Evolutionary conservation across 2,888 invertebrate genomes (phyloP).

Genomic region (Hirudinaria manillensis): DNA sequence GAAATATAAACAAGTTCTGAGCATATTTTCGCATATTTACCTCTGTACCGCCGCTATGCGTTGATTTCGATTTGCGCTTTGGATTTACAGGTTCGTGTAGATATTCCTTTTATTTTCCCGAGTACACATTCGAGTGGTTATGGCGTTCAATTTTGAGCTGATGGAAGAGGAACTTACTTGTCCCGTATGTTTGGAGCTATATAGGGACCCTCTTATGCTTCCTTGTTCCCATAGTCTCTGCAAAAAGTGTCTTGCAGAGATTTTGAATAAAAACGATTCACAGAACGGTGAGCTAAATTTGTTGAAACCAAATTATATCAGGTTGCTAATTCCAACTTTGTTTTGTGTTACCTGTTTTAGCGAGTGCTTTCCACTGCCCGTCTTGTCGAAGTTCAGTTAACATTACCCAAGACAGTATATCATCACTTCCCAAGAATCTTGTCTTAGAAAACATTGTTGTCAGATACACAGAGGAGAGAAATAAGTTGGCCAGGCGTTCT

Average conservation of each 20-base stretch:
- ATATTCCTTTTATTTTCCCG: too few relatives aligned
- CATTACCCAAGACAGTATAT: slow-evolving; percentile 42
- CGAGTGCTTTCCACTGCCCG: slow-evolving; percentile 43
- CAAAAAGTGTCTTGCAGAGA: slow-evolving; percentile 49
- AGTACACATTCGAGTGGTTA: not conserved
- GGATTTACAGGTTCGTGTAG: too few relatives aligned
- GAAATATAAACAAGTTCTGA: too few relatives aligned
- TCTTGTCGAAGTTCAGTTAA: slow-evolving; percentile 45
- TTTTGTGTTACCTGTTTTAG: not conserved
- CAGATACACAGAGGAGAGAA: slow-evolving; percentile 48
- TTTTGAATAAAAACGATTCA: slow-evolving; percentile 41
- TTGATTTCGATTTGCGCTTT: too few relatives aligned
- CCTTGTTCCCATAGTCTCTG: slow-evolving; percentile 51
- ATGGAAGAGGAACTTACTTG: slow-evolving; percentile 52
- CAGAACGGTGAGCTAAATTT: not conserved
- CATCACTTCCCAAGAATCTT: slow-evolving; percentile 47
- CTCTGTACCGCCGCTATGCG: too few relatives aligned
- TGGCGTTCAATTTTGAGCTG: slow-evolving; percentile 36
- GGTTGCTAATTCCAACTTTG: not conserved
- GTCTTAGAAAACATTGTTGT: slow-evolving; percentile 50
- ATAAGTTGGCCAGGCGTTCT: slow-evolving; percentile 43
- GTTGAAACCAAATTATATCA: not conserved
- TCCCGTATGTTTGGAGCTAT: slow-evolving; percentile 51
- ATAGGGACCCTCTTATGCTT: slow-evolving; percentile 49
- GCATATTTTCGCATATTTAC: too few relatives aligned